Evolutionary conservation across 2,888 invertebrate species (phyloP).

Genomic region (Rapana venosa): DNA sequence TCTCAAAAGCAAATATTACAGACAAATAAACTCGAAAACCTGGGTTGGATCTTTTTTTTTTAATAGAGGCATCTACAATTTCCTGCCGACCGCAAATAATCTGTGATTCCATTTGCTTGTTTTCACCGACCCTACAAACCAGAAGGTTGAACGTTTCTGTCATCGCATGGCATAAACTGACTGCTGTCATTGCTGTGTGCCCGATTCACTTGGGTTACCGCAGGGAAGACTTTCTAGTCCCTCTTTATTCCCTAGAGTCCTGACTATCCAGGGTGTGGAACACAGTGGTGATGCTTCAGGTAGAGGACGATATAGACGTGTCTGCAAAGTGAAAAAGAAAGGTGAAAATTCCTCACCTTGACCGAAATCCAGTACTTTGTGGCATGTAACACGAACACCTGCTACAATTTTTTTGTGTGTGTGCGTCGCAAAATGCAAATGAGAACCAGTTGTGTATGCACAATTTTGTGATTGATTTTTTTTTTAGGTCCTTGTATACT

Average conservation of each 20-base stretch:
- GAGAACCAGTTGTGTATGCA: conserved; percentile 18
- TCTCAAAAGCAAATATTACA: too few species aligned
- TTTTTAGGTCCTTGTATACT: not conserved
- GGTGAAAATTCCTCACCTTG: not conserved
- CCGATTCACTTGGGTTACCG: not conserved
- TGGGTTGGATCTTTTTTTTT: too few species aligned
- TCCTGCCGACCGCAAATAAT: not conserved
- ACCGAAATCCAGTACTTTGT: not conserved
- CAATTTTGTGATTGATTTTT: not conserved
- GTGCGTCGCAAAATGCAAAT: conserved; percentile 5
- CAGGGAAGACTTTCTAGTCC: conserved; percentile 6
- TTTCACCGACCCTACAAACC: not conserved
- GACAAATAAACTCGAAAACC: too few species aligned
- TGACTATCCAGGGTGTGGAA: too few species aligned
- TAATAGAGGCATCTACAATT: not conserved
- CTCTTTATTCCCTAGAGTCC: too few species aligned
- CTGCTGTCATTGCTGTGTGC: not conserved
- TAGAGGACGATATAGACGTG: too few species aligned
- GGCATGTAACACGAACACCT: not conserved
- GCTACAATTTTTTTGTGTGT: not conserved
- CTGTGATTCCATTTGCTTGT: conserved; percentile 11
- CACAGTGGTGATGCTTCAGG: too few species aligned
- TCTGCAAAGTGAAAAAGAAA: too few species aligned
- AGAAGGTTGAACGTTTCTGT: too few species aligned
- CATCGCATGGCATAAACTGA: not conserved